Evolutionary conservation across 2,797 vertebrate species (phyloP).

Genomic region (Danio kyathit): DNA sequence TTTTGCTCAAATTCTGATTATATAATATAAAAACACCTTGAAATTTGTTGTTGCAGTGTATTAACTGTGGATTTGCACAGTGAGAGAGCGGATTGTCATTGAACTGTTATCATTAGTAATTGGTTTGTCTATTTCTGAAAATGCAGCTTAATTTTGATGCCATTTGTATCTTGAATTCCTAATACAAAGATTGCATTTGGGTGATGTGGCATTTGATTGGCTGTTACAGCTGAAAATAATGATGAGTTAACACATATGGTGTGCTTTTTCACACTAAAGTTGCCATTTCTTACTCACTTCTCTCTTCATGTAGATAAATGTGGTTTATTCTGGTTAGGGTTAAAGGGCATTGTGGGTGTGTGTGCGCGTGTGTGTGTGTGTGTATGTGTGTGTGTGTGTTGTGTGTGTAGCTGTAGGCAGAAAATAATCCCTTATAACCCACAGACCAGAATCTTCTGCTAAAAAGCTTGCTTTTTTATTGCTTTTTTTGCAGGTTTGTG

Average conservation of each 20-base stretch:
- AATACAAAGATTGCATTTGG: not conserved
- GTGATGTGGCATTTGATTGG: not conserved
- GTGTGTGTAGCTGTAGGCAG: not conserved
- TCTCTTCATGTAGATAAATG: not conserved
- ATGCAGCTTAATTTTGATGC: not conserved
- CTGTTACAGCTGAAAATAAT: slow-evolving; percentile 13
- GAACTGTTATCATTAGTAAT: too few species aligned
- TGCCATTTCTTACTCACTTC: not conserved
- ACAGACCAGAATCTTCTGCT: not conserved
- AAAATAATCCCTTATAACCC: slow-evolving; percentile 3
- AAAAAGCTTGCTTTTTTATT: not conserved
- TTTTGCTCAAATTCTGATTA: not conserved
- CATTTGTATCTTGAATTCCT: not conserved
- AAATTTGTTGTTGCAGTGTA: not conserved
- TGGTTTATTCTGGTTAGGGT: not conserved
- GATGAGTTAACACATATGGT: not conserved
- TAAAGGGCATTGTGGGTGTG: not conserved
- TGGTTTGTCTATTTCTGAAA: not conserved
- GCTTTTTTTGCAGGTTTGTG: not conserved
- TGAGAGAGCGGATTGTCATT: too few species aligned
- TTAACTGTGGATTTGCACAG: too few species aligned
- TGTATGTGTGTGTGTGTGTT: not conserved
- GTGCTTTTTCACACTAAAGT: slow-evolving; percentile 14
- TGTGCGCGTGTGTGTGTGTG: not conserved
- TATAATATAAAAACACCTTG: not conserved